Conservation (phyloP, 1,140 invertebrate genomes). For the Drosophila erecta region DNA sequence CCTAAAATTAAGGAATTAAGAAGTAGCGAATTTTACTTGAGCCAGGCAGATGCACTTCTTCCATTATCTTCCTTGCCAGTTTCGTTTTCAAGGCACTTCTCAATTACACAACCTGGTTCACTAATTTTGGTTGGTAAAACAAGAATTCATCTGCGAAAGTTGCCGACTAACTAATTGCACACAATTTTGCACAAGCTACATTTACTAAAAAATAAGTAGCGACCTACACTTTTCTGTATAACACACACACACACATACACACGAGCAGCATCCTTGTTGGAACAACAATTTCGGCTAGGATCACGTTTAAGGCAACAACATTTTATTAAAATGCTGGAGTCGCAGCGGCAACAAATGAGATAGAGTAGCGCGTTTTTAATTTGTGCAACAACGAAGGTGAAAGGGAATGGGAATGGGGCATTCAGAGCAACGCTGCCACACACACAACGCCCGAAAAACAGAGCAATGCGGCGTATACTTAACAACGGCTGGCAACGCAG, state of each 20-base stretch:
- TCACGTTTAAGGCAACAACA: conserved; percentile 68
- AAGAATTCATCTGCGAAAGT: conserved; percentile 29
- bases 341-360: conserved; percentile 44
- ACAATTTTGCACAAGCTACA: conserved; percentile 50
- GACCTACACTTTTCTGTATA: not conserved
- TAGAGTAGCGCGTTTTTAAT: conserved; percentile 67
- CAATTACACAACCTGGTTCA: conserved; percentile 16
- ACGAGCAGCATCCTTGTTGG: conserved; percentile 13
- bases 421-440: not conserved
- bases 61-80: no score
- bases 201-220: conserved; percentile 39
- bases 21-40: no score
- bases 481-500: conserved; percentile 21
- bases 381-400: conserved; percentile 54
- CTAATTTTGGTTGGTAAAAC: conserved; percentile 34
- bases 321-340: conserved; percentile 67
- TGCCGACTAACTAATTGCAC: conserved; percentile 47
- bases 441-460: conserved; percentile 36
- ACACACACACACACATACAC: conserved; percentile 1
- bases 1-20: no score
- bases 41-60: not conserved
- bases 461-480: conserved; percentile 57
- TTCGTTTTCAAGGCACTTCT: not conserved
- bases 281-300: conserved; percentile 64
- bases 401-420: not conserved